Evolutionary conservation across 2,888 invertebrate genomes (phyloP), one percentile per base, ranked within the genome.

Genomic region (Acanthopleura granulata): DNA sequence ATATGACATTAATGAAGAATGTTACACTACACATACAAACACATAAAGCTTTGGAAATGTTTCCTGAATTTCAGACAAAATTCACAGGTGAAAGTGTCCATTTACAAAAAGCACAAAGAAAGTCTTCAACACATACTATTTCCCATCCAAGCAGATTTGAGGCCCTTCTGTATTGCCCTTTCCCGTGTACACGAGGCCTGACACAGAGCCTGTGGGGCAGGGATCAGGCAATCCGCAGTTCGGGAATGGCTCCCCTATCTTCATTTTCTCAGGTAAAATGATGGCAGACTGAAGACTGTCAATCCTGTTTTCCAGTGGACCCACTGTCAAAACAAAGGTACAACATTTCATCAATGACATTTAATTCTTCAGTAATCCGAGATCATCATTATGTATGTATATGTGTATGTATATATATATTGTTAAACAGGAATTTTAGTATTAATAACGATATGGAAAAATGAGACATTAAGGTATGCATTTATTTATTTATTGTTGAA

Each of bases 131-230:
- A 87, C 91, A 88, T 83, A 92, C 92, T 92, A 91, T 85, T 91
- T 89, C 22, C 92, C 92, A 79, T 89, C 89, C 50, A 93, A 89
- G 84, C 93, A 93, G 70, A 93, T 90, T 80, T 90, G 90, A 16
- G 93, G 92, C 76, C 90, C 87, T 74, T 91, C 91, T 69, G 89
- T 89, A 79, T 92, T 92, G 72, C 91, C 90, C 70, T 90, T 88
- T 0, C 93, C 93, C 0, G 92, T 91, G 84, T 90, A 91, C 22
- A 92, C 84, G 78, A 90, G 91, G 1, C 92, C 90, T 6, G 92
- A 85, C 80, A 92, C 91, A 25, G 88, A 85, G 69, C 89, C 83
- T 0, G 83, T 81, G 0, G 86, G 86, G 81, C 92, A 92, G 0
- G 84, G 78, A 16, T 86, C 81, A 1, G 83, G 77, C 30, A 92